Evolutionary conservation across 1,140 invertebrate genomes (phyloP).

Genomic region (Panulirus ornatus): DNA sequence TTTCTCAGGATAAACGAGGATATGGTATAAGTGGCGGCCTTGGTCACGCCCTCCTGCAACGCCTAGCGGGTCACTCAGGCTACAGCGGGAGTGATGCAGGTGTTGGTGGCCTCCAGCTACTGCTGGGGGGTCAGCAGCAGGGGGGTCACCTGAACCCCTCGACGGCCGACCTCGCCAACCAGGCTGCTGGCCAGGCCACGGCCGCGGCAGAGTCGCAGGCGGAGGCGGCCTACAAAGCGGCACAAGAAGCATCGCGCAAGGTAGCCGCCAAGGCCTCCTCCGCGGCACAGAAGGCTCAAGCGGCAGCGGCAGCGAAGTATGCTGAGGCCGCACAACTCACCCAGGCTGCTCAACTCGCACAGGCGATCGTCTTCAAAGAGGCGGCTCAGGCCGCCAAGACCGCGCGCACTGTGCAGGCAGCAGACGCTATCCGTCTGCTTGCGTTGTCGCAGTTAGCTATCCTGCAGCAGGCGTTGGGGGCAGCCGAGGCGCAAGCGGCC

Average conservation of each 20-base stretch:
- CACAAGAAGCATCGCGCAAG: constrained; percentile 57
- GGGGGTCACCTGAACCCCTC: constrained; percentile 1
- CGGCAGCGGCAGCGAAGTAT: constrained; percentile 64
- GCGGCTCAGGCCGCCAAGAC: constrained; percentile 55
- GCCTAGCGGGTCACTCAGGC: neutral
- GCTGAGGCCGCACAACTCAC: constrained; percentile 65
- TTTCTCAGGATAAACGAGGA: constrained; percentile 18
- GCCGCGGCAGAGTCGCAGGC: constrained; percentile 64
- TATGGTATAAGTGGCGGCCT: neutral
- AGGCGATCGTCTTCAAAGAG: constrained; percentile 63
- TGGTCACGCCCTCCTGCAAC: constrained; percentile 3
- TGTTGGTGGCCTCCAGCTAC: neutral
- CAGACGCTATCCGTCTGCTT: constrained; percentile 58
- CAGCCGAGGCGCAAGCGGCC: constrained; percentile 69
- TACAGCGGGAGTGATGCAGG: neutral
- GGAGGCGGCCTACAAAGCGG: constrained; percentile 61
- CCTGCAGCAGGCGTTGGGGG: constrained; percentile 64
- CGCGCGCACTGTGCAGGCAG: constrained; percentile 57
- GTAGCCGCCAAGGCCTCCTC: constrained; percentile 63
- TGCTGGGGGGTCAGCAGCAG: constrained; percentile 2
- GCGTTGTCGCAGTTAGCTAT: constrained; percentile 64
- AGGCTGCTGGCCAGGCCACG: constrained; percentile 60
- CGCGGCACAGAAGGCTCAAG: constrained; percentile 69
- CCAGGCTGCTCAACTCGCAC: constrained; percentile 66
- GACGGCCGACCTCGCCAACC: constrained; percentile 65